Evolutionary conservation across 2,113 vertebrate species (phyloP), one percentile per base, ranked within the genome.

Genomic region (Gymnarchus niloticus): DNA sequence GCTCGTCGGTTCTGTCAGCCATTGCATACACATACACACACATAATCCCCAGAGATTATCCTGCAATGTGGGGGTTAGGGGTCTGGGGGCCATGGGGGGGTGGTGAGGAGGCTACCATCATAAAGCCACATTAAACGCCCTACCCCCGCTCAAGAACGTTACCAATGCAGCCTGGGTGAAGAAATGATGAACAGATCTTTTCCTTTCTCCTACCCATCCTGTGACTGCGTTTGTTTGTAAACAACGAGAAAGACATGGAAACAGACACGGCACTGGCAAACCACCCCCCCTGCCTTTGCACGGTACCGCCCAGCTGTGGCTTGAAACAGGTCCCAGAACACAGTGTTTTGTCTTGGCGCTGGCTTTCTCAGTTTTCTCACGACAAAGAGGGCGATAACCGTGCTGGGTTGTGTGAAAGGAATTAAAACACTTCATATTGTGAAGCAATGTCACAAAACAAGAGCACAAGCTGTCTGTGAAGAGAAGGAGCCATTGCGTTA

Each of bases 201-300:
- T 83, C 52, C 56, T 44, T 44, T 46, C 33, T 28, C 19, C 4
- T 83, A 33, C 28, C 65, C 65, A 69, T n/a, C 14, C 65, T n/a
- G 76, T 57, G 37, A n/a, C 56, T 41, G 52, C 14, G 25, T 82
- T 82, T 83, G 81, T 83, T 83, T 81, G 41, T 83, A 83, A 83
- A 57, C 56, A 83, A 57, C 12, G 33, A 10, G 37, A 83, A 83
- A 56, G 52, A 23, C 33, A 44, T 57, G 52, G 82, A 83, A 83
- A 83, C 41, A 44, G n/a, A n/a, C 82, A 17, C 56, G 23, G 41
- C 14, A 6, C 9, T 3, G 49, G n/a, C n/a, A 25, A 19, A 21
- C 41, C 37, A 14, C n/a, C 25, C 80, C 51, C 28, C 25, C n/a
- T 28, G 7, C 12, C 19, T n/a, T 41, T 6, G 41, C 44, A 48